Conservation (phyloP, 2,888 invertebrate species). For the Drosophila sordidula region DNA sequence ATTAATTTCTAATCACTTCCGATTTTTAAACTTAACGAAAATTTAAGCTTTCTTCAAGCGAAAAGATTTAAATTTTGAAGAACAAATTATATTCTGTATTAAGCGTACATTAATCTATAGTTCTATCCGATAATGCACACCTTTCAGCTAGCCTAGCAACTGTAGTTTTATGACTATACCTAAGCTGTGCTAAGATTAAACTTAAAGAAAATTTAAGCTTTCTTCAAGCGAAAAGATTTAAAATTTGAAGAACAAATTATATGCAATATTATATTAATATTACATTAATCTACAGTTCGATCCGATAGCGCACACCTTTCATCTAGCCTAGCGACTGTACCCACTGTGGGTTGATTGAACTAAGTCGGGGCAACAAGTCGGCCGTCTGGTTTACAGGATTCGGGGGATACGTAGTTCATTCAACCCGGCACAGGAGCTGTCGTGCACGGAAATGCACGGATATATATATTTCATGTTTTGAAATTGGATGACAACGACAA, state of each 20-base stretch:
- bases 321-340: conserved; percentile 6
- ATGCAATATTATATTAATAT: no score
- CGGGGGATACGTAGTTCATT: conserved; percentile 59
- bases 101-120: not conserved
- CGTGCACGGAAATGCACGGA: conserved; percentile 59
- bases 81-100: no score
- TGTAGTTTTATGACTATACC: no score
- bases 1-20: no score
- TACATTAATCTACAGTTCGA: not conserved
- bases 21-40: no score
- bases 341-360: conserved; percentile 51
- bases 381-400: conserved; percentile 47
- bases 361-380: conserved; percentile 50
- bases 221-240: no score
- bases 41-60: no score
- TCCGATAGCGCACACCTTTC: not conserved
- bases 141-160: no score
- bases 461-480: conserved; percentile 75
- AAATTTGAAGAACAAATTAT: no score
- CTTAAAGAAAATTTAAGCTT: no score
- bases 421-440: conserved; percentile 44
- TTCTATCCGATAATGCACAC: not conserved
- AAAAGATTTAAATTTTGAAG: no score
- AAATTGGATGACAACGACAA: conserved; percentile 65
- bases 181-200: no score